phyloP scores from a whole-genome alignment of 2,888 invertebrate genomes.

The Scaptodrosophila latifasciaeformis region DNA sequence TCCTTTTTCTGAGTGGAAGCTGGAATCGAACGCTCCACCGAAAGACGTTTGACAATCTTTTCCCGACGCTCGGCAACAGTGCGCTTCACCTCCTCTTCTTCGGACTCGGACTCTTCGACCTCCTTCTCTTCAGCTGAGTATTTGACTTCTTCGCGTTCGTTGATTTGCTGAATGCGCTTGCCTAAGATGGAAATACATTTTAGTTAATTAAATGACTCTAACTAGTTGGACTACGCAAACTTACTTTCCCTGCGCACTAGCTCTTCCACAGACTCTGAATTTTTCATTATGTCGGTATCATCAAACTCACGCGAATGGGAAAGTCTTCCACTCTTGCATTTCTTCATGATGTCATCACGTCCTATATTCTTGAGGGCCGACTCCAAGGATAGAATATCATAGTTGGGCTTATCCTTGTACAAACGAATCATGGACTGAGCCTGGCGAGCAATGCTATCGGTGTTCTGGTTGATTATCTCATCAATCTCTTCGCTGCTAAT shows the following conservation, averaged over 20 bases:
- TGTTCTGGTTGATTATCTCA: slow-evolving; percentile 84
- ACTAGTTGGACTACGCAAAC: slow-evolving; percentile 19
- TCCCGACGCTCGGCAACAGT: slow-evolving; percentile 86
- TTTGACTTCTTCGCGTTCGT: slow-evolving; percentile 82
- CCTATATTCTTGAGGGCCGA: slow-evolving; percentile 89
- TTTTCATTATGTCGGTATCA: slow-evolving; percentile 83
- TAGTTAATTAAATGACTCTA: not conserved
- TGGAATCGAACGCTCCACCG: slow-evolving; percentile 81
- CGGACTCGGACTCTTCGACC: slow-evolving; percentile 79
- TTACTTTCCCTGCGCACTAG: slow-evolving; percentile 74
- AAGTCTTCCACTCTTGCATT: slow-evolving; percentile 79
- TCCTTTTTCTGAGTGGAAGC: slow-evolving; percentile 85
- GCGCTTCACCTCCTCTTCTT: slow-evolving; percentile 81
- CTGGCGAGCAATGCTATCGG: slow-evolving; percentile 84
- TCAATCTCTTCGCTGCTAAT: slow-evolving; percentile 84
- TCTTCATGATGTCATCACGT: slow-evolving; percentile 92
- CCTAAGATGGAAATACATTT: slow-evolving; percentile 49
- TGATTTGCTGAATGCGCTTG: slow-evolving; percentile 73
- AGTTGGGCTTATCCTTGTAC: slow-evolving; percentile 77
- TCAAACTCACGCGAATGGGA: slow-evolving; percentile 75
- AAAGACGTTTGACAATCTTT: slow-evolving; percentile 84
- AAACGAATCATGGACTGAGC: slow-evolving; percentile 81
- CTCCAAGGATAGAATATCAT: slow-evolving; percentile 80
- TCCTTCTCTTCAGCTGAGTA: slow-evolving; percentile 88
- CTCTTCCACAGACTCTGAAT: slow-evolving; percentile 76